Conservation (phyloP, 2,888 invertebrate genomes). For the Agonopterix alstromeriana region DNA sequence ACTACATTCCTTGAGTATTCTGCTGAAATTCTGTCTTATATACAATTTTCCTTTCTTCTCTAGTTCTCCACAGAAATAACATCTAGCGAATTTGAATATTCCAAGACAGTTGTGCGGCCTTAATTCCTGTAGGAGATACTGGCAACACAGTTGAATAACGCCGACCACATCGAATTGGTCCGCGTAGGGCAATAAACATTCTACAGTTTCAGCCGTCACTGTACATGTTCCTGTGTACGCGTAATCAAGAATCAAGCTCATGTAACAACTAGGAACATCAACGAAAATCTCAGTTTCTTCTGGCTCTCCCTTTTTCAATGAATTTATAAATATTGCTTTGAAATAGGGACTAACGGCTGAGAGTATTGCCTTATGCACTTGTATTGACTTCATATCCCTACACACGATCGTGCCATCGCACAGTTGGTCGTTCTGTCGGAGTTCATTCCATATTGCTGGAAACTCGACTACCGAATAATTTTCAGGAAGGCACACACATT, state of each 20-base stretch:
- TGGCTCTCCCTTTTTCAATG: constrained; percentile 76
- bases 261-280: constrained; percentile 75
- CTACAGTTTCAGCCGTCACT: constrained; percentile 81
- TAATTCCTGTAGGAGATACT: constrained; percentile 79
- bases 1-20: constrained; percentile 77
- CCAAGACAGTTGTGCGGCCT: constrained; percentile 83
- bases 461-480: constrained; percentile 78
- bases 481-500: constrained; percentile 79
- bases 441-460: constrained; percentile 81
- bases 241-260: constrained; percentile 83
- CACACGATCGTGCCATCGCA: constrained; percentile 84
- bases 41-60: constrained; percentile 78
- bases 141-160: constrained; percentile 83
- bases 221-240: constrained; percentile 83
- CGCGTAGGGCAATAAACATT: constrained; percentile 81
- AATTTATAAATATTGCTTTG: constrained; percentile 83
- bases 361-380: constrained; percentile 82
- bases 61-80: constrained; percentile 82
- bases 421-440: constrained; percentile 79
- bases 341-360: constrained; percentile 86
- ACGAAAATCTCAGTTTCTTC: constrained; percentile 79
- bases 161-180: constrained; percentile 85
- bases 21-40: constrained; percentile 77
- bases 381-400: constrained; percentile 77
- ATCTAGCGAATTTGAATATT: constrained; percentile 81